These are phyloP conservation scores for Ailurus styani DNA, from an alignment of 2,113 vertebrate species.

Conservation along the genomic window DNA sequence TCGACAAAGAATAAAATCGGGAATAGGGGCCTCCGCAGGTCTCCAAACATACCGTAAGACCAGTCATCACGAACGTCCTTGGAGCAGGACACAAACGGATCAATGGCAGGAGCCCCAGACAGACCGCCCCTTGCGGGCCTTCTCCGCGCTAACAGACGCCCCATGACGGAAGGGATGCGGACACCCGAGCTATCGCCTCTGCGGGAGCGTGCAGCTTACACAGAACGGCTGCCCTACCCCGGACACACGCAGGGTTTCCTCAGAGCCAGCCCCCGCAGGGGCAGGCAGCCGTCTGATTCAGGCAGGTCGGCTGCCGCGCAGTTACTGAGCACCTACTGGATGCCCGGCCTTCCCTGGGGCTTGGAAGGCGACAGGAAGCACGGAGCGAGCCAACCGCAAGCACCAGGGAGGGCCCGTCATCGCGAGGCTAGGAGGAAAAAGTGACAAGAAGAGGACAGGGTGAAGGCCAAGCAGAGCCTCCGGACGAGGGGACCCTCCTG, in stretches of 20 bases:
- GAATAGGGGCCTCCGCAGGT: not conserved
- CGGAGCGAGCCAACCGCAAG: not conserved
- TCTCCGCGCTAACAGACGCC: too few species aligned
- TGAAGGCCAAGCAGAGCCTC: not conserved
- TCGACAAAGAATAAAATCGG: not conserved
- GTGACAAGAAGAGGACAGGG: accelerated
- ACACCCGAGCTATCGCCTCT: too few species aligned
- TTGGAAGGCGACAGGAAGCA: not conserved
- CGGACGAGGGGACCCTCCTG: not conserved
- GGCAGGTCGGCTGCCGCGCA: accelerated
- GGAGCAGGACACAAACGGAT: not conserved
- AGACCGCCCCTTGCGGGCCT: not conserved
- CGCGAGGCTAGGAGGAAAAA: not conserved
- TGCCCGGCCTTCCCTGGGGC: not conserved
- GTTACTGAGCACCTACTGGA: too few species aligned
- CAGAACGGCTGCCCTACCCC: not conserved
- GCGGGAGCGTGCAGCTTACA: too few species aligned
- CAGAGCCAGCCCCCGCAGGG: not conserved
- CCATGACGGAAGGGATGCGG: accelerated
- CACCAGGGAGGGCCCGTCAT: accelerated
- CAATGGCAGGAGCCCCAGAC: not conserved
- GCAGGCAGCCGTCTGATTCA: accelerated
- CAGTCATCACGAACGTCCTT: not conserved
- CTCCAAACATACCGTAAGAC: not conserved
- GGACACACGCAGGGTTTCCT: not conserved